Evolutionary conservation across 1,140 invertebrate genomes (phyloP).

Genomic region (Drosophila simulans): DNA sequence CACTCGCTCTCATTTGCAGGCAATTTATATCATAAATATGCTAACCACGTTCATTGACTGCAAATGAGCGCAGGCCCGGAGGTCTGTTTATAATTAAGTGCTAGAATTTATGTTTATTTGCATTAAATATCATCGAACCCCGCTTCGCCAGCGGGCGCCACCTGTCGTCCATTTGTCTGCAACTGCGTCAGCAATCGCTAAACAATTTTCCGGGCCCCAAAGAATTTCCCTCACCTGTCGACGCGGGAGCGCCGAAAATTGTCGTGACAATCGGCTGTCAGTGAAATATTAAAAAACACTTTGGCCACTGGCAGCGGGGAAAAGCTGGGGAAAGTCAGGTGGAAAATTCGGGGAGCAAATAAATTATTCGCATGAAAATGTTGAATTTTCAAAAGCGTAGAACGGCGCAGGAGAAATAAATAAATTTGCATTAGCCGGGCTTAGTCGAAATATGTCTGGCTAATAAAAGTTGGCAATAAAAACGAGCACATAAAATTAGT

Average conservation of each 20-base stretch:
- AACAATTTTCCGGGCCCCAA: slow-evolving; percentile 22
- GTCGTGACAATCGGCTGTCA: slow-evolving; percentile 77
- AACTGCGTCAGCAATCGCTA: slow-evolving; percentile 60
- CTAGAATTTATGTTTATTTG: slow-evolving; percentile 75
- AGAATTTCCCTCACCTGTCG: slow-evolving; percentile 33
- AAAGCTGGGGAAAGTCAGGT: slow-evolving; percentile 26
- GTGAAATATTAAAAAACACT: slow-evolving; percentile 82
- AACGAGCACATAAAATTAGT: slow-evolving; percentile 77
- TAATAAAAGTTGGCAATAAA: slow-evolving; percentile 80
- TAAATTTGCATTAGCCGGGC: slow-evolving; percentile 80
- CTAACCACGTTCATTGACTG: slow-evolving; percentile 68
- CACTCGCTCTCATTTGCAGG: slow-evolving; percentile 62
- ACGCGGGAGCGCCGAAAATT: slow-evolving; percentile 38
- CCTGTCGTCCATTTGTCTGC: slow-evolving; percentile 74
- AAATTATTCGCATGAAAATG: slow-evolving; percentile 69
- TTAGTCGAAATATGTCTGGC: slow-evolving; percentile 79
- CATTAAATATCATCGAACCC: slow-evolving; percentile 35
- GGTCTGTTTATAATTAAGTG: slow-evolving; percentile 81
- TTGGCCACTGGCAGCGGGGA: slow-evolving; percentile 53
- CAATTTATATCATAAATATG: slow-evolving; percentile 78
- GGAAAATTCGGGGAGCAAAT: slow-evolving; percentile 48
- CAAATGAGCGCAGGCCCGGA: slow-evolving; percentile 51
- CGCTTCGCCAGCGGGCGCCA: slow-evolving; percentile 54
- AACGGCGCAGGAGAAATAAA: slow-evolving; percentile 57
- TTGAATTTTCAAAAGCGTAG: slow-evolving; percentile 38